Evolutionary conservation across 2,888 invertebrate genomes (phyloP).

Genomic region (Melanotus villosus): DNA sequence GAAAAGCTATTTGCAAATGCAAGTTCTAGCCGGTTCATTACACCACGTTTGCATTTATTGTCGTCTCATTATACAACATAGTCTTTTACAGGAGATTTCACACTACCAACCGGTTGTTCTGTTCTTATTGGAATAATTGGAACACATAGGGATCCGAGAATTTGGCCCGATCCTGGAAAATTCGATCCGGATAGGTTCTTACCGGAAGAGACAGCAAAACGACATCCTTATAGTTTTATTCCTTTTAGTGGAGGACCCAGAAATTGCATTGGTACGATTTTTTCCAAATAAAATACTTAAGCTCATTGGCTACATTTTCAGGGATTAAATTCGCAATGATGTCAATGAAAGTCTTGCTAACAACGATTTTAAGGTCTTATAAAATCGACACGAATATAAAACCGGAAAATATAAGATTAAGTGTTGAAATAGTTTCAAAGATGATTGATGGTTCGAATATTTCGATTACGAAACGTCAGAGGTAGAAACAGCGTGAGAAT

Average conservation of each 20-base stretch:
- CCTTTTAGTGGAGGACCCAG: conserved; percentile 70
- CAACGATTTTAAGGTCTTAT: conserved; percentile 62
- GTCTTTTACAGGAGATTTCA: conserved; percentile 19
- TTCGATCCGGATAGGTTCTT: conserved; percentile 75
- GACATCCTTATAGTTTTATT: conserved; percentile 70
- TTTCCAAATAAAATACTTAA: too few relatives aligned
- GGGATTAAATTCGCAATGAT: conserved; percentile 29
- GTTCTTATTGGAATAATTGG: conserved; percentile 67
- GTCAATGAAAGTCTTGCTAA: conserved; percentile 44
- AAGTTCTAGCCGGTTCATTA: background rate
- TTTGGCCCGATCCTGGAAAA: conserved; percentile 73
- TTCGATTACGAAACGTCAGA: conserved; percentile 41
- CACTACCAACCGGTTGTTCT: conserved; percentile 50
- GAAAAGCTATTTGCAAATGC: background rate
- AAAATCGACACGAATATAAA: conserved; percentile 50
- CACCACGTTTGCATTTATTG: too few relatives aligned
- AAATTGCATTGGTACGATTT: conserved; percentile 68
- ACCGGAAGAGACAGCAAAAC: conserved; percentile 67
- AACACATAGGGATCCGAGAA: conserved; percentile 70
- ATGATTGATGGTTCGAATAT: conserved; percentile 58
- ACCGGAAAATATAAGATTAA: conserved; percentile 56
- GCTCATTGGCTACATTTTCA: too few relatives aligned
- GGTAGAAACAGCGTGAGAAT: too few relatives aligned
- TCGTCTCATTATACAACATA: background rate
- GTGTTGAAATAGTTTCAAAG: conserved; percentile 55